Base-by-base conservation (phyloP, 2,888 invertebrate genomes). In the Protonemura montana region DNA sequence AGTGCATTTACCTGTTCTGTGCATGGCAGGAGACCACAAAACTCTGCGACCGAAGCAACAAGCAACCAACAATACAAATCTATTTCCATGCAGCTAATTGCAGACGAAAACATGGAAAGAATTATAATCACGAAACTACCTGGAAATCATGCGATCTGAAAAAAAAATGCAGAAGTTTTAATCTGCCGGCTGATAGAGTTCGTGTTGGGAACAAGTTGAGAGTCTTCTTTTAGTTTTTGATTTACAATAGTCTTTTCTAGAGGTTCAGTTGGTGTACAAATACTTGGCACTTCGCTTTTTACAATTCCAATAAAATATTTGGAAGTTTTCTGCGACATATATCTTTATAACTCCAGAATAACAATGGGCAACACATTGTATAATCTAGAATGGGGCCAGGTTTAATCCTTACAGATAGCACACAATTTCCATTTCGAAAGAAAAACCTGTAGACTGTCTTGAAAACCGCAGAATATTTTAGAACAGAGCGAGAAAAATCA, bases 131-230 rank as follows among this genome's bases (percentile, higher is more conserved):
- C 59, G 59, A 59, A 59, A 59, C 59, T 59, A 59, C 59, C 59
- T 59, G 59, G 59, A 59, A 59, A 59, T 59, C 59, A 59, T 59
- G 59, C 59, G 59, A 59, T 59, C 59, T 59, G 59, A 59, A 59
- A 21, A 21, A 59, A 59, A 59, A 7, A 59, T 59, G 35, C 59
- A 59, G 59, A 59, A 59, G 59, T 59, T 59, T 59, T 59, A 59
- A 59, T 59, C 21, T 59, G 59, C 13, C 13, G 21, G 7, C 59
- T 59, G 59, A 59, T 59, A 59, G 13, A 16, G 59, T 59, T 59
- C 59, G 59, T 59, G 59, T 21, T 35, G 1, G 59, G 59, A 59
- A 59, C 59, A 59, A 21, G 59, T 21, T 3, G 21, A 21, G 1
- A 21, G 1, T 59, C 59, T 59, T 21, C 59, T 59, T 59, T 59